A percentile compares a stretch with the other conserved stretches of the same genome.
Conservation (phyloP, 1,140 invertebrate genomes). For the Panonychus citri region DNA sequence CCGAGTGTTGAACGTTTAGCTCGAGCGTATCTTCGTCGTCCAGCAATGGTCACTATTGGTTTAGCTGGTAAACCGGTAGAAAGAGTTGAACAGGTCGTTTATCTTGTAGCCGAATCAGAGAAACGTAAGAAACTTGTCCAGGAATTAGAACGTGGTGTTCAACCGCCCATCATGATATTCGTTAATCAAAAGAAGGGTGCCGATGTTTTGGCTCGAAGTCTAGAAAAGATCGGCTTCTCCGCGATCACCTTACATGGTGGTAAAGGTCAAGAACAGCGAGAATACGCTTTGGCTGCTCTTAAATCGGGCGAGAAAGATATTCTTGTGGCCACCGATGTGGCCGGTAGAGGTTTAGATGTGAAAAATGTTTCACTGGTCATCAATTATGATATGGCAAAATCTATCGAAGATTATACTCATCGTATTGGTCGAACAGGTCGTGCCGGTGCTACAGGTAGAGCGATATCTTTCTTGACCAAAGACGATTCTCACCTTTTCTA, state of each 20-base stretch:
- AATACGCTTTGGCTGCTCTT: constrained; percentile 83
- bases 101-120: constrained; percentile 77
- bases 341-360: constrained; percentile 49
- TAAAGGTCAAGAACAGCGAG: constrained; percentile 98
- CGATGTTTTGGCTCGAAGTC: constrained; percentile 81
- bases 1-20: constrained; percentile 88
- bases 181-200: constrained; percentile 99
- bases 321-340: constrained; percentile 97
- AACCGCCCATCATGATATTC: constrained; percentile 93
- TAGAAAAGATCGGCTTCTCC: constrained; percentile 91
- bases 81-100: constrained; percentile 88
- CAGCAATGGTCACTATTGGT: constrained; percentile 93
- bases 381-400: constrained; percentile 99
- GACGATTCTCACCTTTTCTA: constrained; percentile 89
- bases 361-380: constrained; percentile 96
- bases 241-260: constrained; percentile 94
- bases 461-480: constrained; percentile 87
- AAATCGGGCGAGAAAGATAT: constrained; percentile 87
- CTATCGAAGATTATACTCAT: constrained; percentile 98
- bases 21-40: constrained; percentile 73
- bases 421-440: constrained; percentile 95
- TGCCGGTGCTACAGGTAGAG: constrained; percentile 87
- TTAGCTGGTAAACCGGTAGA: constrained; percentile 95
- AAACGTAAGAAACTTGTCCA: constrained; percentile 49
- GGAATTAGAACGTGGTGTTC: constrained; percentile 39